phyloP scores from a whole-genome alignment of 1,140 invertebrate genomes.

The Zophobas atratus region DNA sequence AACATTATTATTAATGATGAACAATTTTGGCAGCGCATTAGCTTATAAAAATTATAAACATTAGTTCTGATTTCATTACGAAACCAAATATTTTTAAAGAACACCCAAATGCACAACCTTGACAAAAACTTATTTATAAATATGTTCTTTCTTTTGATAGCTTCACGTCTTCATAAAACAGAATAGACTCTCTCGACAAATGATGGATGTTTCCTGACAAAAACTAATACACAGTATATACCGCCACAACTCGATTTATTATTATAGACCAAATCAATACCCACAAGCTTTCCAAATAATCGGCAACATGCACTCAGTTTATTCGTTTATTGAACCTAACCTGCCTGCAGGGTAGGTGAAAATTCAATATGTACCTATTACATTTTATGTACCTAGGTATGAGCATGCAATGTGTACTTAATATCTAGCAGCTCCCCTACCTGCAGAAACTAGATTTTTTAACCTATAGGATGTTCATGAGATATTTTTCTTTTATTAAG shows the following conservation, averaged over 20 bases:
- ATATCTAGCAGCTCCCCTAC: conserved; percentile 10
- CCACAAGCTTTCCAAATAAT: conserved; percentile 12
- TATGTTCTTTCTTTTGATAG: too few relatives aligned
- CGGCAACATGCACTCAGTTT: conserved; percentile 17
- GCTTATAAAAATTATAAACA: too few relatives aligned
- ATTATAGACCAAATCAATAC: conserved; percentile 12
- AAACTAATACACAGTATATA: too few relatives aligned
- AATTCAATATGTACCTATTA: conserved; percentile 12
- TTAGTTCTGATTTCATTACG: too few relatives aligned
- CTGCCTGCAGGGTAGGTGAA: conserved; percentile 22
- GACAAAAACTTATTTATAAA: too few relatives aligned
- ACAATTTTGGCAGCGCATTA: too few relatives aligned
- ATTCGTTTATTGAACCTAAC: conserved; percentile 26
- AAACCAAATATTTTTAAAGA: too few relatives aligned
- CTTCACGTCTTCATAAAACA: not conserved
- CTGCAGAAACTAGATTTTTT: not conserved
- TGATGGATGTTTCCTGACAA: conserved; percentile 6
- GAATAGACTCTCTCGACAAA: not conserved
- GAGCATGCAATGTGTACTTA: not conserved
- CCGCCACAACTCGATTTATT: not conserved
- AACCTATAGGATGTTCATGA: too few relatives aligned
- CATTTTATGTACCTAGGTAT: conserved; percentile 13
- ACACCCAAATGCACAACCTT: too few relatives aligned
- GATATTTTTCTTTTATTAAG: too few relatives aligned
- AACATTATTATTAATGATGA: too few relatives aligned